phyloP scores from a whole-genome alignment of 2,113 vertebrate species.

The Carettochelys insculpta region DNA sequence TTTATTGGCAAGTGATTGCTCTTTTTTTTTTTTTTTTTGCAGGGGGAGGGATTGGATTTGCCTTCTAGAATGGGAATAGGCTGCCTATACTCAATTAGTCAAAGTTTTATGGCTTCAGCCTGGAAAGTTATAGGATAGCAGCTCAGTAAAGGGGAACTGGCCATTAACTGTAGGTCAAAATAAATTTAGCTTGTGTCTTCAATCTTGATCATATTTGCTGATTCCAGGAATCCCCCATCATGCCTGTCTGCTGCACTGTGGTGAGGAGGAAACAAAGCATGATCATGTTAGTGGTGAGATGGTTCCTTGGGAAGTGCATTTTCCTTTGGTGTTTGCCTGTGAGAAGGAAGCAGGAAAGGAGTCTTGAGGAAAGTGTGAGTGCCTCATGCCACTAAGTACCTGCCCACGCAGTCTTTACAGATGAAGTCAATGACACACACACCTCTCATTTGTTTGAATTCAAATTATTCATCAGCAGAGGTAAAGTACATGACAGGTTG shows the following conservation, averaged over 20 bases:
- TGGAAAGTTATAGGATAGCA: too few species aligned
- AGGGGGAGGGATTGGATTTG: too few species aligned
- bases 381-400: not conserved
- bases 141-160: not conserved
- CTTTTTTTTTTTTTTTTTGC: too few species aligned
- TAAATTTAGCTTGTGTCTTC: not conserved
- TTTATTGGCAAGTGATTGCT: not conserved
- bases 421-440: not conserved
- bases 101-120: not conserved
- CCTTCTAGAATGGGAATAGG: not conserved
- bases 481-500: rapidly evolving
- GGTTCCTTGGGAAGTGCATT: not conserved
- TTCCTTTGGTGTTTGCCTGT: not conserved
- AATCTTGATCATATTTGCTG: not conserved
- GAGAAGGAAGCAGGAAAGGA: not conserved
- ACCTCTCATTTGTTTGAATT: not conserved
- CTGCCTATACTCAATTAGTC: rapidly evolving
- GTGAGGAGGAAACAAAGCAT: not conserved
- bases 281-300: not conserved
- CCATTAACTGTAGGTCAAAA: not conserved
- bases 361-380: not conserved
- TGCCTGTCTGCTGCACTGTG: rapidly evolving
- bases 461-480: rapidly evolving
- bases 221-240: rapidly evolving
- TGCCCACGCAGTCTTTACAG: not conserved